phyloP scores from a whole-genome alignment of 2,888 invertebrate genomes.

The Digitonthophagus gazella region DNA sequence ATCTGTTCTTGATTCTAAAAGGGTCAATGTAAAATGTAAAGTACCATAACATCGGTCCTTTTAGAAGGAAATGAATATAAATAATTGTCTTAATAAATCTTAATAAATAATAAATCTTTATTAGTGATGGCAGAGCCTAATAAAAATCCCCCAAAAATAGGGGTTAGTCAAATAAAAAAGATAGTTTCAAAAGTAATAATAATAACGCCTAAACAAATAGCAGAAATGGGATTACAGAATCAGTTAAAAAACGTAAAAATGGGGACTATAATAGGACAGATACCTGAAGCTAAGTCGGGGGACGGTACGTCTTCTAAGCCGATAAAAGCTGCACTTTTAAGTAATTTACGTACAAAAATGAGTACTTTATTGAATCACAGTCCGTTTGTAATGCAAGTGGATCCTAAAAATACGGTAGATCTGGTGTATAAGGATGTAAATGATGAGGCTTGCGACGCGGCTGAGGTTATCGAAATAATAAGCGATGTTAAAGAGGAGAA shows the following conservation, averaged over 20 bases:
- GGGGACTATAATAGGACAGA: neutral
- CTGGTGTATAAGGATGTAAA: neutral
- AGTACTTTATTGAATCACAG: constrained; percentile 19
- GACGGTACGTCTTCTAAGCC: constrained; percentile 8
- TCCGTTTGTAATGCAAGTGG: constrained; percentile 17
- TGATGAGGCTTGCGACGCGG: neutral
- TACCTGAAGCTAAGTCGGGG: neutral
- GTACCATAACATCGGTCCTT: too few species aligned
- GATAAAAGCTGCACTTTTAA: neutral
- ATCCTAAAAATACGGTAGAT: neutral
- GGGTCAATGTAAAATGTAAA: too few species aligned
- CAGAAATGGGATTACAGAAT: constrained; percentile 24
- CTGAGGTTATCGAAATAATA: neutral
- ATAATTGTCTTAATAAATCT: too few species aligned
- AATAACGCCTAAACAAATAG: constrained; percentile 30
- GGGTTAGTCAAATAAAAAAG: constrained; percentile 2
- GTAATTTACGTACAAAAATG: constrained; percentile 1
- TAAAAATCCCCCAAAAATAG: neutral
- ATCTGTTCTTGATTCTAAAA: too few species aligned
- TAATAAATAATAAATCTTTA: too few species aligned
- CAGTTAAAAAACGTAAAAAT: neutral
- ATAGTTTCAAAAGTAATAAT: constrained; percentile 23
- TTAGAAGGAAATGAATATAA: too few species aligned
- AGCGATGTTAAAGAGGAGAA: neutral
- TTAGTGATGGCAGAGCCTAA: neutral